phyloP scores from a whole-genome alignment of 2,888 invertebrate genomes.

The Tromatobia lineatoria region DNA sequence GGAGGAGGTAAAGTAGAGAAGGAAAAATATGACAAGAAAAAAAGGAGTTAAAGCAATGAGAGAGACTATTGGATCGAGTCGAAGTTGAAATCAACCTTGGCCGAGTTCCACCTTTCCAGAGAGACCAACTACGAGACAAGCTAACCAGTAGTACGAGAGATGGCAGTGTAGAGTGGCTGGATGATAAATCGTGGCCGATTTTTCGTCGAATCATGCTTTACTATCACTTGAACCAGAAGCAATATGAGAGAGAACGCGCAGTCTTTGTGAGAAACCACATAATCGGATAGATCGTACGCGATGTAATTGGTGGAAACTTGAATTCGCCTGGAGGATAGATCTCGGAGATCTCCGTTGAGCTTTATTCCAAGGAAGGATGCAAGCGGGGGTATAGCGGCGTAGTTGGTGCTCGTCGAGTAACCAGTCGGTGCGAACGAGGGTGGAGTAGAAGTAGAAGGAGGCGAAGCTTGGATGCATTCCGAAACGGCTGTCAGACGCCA shows the following conservation, averaged over 20 bases:
- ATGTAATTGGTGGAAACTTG: constrained; percentile 33
- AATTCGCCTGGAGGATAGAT: constrained; percentile 25
- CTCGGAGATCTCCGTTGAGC: neutral
- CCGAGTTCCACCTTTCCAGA: constrained; percentile 44
- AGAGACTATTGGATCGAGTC: constrained; percentile 51
- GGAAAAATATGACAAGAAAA: constrained; percentile 30
- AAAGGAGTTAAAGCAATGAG: constrained; percentile 30
- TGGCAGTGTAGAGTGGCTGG: constrained; percentile 27
- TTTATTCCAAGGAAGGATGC: constrained; percentile 55
- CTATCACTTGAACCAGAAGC: constrained; percentile 24
- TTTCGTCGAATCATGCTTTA: constrained; percentile 52
- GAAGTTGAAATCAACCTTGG: constrained; percentile 55
- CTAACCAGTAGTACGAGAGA: constrained; percentile 9
- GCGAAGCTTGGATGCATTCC: constrained; percentile 80
- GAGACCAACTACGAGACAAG: constrained; percentile 25
- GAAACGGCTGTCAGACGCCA: constrained; percentile 82
- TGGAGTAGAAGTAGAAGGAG: constrained; percentile 54
- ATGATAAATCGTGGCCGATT: constrained; percentile 63
- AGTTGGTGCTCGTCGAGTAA: constrained; percentile 74
- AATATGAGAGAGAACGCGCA: neutral
- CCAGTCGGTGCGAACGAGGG: constrained; percentile 66
- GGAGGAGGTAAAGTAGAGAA: neutral
- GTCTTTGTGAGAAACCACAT: constrained; percentile 22
- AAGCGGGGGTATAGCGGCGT: constrained; percentile 70
- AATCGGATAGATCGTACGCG: constrained; percentile 37